Conservation (phyloP, 2,888 invertebrate genomes). For the Thereva nobilitata region DNA sequence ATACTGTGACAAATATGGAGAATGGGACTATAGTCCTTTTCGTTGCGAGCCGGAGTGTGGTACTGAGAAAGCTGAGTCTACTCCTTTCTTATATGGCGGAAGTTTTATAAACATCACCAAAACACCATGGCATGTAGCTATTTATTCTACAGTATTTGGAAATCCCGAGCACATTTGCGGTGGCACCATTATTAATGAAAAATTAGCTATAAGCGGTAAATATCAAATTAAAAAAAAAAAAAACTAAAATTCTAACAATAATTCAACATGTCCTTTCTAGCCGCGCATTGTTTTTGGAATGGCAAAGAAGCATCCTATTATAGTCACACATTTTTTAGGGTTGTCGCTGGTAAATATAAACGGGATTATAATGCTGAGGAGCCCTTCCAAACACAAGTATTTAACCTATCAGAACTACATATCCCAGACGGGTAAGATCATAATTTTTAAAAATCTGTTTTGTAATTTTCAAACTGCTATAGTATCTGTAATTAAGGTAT, state of each 20-base stretch:
- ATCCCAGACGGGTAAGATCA: conserved; percentile 38
- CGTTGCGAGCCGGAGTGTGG: conserved; percentile 39
- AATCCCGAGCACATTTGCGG: conserved; percentile 42
- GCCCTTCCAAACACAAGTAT: conserved; percentile 33
- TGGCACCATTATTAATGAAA: conserved; percentile 44
- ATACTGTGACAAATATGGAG: conserved; percentile 33
- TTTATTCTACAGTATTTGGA: conserved; percentile 29
- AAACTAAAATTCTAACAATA: too few species aligned
- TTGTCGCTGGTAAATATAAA: conserved; percentile 44
- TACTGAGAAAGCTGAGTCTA: conserved; percentile 6
- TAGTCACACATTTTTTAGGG: conserved; percentile 22
- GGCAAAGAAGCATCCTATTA: background rate
- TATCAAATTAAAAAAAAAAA: background rate
- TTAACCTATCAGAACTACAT: conserved; percentile 41
- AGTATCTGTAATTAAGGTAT: conserved; percentile 35
- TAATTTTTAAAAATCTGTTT: background rate
- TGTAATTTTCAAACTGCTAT: background rate
- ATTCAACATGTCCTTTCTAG: background rate
- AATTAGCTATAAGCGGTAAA: conserved; percentile 43
- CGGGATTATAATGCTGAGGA: conserved; percentile 38
- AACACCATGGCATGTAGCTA: conserved; percentile 46
- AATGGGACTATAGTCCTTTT: conserved; percentile 37
- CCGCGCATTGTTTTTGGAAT: conserved; percentile 47
- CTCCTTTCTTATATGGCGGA: conserved; percentile 39
- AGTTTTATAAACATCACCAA: conserved; percentile 33